Percentiles rank a stretch among this genome's conserved stretches.
Conservation (phyloP, 2,888 invertebrate genomes). For the Pilophorus perplexus region DNA sequence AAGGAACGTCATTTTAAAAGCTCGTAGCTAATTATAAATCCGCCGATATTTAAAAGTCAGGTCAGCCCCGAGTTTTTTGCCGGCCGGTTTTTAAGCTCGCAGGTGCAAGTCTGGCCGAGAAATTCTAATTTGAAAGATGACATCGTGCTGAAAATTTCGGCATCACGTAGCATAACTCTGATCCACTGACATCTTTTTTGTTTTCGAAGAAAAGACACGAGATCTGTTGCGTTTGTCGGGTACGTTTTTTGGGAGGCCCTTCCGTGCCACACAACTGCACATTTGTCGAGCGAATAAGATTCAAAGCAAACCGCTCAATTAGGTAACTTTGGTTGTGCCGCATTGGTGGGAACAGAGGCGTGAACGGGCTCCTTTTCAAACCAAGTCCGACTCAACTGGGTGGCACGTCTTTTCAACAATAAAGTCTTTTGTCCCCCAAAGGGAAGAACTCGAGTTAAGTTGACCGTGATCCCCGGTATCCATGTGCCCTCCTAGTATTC, state of each 20-base stretch:
- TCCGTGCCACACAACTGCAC: too few relatives aligned
- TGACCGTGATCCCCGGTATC: slow-evolving; percentile 30
- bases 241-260: too few relatives aligned
- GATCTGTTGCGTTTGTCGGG: slow-evolving; percentile 9
- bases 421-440: too few relatives aligned
- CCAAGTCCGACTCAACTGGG: background rate
- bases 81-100: too few relatives aligned
- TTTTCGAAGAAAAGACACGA: background rate
- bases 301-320: slow-evolving; percentile 31
- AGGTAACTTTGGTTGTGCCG: slow-evolving; percentile 9
- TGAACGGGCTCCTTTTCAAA: slow-evolving; percentile 6
- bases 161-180: too few relatives aligned
- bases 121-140: too few relatives aligned
- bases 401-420: slow-evolving; percentile 13
- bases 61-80: too few relatives aligned
- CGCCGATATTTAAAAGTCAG: slow-evolving; percentile 18
- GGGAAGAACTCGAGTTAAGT: too few relatives aligned
- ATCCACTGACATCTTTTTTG: too few relatives aligned
- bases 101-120: too few relatives aligned
- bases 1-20: slow-evolving; percentile 24
- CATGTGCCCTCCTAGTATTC: background rate
- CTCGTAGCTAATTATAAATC: slow-evolving; percentile 32
- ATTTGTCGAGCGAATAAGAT: background rate
- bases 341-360: slow-evolving; percentile 32
- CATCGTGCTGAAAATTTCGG: too few relatives aligned